Conservation (phyloP, 2,113 vertebrate species). For the Syngnathus typhle region DNA sequence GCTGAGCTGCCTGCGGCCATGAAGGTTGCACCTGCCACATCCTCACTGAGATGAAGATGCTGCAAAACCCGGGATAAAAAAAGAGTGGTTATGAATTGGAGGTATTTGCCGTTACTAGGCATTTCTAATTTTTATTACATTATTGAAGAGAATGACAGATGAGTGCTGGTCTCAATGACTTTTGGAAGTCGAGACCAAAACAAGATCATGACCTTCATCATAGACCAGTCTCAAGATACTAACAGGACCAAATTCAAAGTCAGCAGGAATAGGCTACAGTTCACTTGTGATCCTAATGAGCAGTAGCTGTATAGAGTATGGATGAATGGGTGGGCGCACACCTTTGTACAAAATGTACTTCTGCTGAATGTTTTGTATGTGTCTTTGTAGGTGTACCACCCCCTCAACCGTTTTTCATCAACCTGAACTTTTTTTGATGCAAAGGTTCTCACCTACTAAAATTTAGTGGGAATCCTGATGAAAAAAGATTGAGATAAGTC, state of each 20-base stretch:
- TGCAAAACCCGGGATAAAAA: constrained; percentile 34
- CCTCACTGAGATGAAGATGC: constrained; percentile 90
- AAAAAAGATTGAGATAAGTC: not conserved
- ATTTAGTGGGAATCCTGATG: not conserved
- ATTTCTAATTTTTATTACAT: too few relatives aligned
- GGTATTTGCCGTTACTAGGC: too few relatives aligned
- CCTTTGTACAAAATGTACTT: not conserved
- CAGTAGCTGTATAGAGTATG: not conserved
- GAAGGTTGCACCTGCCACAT: constrained; percentile 73
- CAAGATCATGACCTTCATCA: too few relatives aligned
- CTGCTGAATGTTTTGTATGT: not conserved
- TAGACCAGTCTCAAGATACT: not conserved
- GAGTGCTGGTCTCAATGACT: too few relatives aligned
- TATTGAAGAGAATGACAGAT: too few relatives aligned
- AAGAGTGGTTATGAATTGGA: not conserved
- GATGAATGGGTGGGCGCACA: not conserved
- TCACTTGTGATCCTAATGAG: not conserved
- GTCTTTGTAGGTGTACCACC: not conserved
- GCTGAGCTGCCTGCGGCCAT: constrained; percentile 95
- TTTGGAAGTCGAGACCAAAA: too few relatives aligned
- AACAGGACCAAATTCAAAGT: not conserved
- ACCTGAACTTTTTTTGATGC: not conserved
- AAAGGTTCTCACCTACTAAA: not conserved
- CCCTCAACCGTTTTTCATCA: too few relatives aligned
- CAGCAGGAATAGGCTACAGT: not conserved